Evolutionary conservation across 2,797 vertebrate genomes (phyloP).

Genomic region (Enoplosus armatus): DNA sequence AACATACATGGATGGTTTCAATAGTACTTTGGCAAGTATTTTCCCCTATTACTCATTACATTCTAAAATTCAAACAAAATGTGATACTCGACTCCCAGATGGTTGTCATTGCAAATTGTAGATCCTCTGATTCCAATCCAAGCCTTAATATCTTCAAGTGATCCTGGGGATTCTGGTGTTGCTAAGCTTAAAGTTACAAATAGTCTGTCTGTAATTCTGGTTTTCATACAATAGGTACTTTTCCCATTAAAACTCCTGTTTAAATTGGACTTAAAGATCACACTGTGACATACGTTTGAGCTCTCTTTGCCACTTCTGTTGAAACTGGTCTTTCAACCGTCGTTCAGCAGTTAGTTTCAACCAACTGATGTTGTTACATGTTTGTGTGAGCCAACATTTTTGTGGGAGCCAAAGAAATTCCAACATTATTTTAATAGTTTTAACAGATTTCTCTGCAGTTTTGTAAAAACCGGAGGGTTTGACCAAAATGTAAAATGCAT

Average conservation of each 20-base stretch:
- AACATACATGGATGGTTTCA: background rate
- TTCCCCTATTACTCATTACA: background rate
- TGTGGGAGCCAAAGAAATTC: too few relatives aligned
- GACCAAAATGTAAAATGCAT: background rate
- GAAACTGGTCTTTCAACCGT: conserved; percentile 13
- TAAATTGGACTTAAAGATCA: conserved; percentile 5
- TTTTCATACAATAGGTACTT: conserved; percentile 12
- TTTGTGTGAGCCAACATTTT: conserved; percentile 18
- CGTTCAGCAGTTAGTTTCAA: conserved; percentile 6
- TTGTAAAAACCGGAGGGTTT: background rate
- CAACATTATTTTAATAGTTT: conserved; percentile 20
- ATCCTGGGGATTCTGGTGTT: conserved; percentile 4
- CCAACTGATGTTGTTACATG: conserved; percentile 3
- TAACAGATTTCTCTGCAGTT: conserved; percentile 15
- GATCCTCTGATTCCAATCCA: conserved; percentile 19
- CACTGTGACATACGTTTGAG: background rate
- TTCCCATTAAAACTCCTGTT: background rate
- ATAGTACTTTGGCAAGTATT: background rate
- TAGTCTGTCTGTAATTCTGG: background rate
- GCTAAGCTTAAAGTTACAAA: conserved; percentile 13
- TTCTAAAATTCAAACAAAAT: conserved; percentile 12
- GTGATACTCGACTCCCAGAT: background rate
- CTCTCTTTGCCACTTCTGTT: conserved; percentile 5
- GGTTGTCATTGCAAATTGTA: conserved; percentile 15
- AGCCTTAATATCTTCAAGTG: conserved; percentile 10